Conservation (phyloP, 2,113 vertebrate species). For the Laticauda laticaudata region DNA sequence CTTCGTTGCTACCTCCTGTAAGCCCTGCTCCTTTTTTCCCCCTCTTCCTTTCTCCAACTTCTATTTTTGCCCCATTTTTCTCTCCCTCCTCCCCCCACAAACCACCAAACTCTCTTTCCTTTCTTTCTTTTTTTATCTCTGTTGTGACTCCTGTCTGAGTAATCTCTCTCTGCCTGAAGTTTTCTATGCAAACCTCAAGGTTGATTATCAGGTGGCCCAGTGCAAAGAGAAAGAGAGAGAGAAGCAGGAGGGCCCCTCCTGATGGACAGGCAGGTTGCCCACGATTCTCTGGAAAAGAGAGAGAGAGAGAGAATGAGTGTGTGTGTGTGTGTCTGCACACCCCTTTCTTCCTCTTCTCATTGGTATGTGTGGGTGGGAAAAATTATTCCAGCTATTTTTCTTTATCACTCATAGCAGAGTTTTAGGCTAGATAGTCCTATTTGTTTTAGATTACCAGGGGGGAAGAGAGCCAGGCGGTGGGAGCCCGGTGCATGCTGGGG, state of each 20-base stretch:
- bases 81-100: neutral
- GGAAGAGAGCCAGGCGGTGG: neutral
- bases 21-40: neutral
- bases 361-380: conserved; percentile 73
- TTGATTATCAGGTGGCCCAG: conserved; percentile 70
- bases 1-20: conserved; percentile 33
- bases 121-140: conserved; percentile 52
- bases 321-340: neutral
- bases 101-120: neutral
- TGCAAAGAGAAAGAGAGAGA: conserved; percentile 14
- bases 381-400: conserved; percentile 70
- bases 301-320: neutral
- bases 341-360: conserved; percentile 38
- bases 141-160: conserved; percentile 57
- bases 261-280: conserved; percentile 51
- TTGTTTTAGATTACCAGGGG: conserved; percentile 58
- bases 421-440: conserved; percentile 44
- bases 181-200: conserved; percentile 72
- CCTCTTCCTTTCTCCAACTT: neutral
- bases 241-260: conserved; percentile 56
- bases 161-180: conserved; percentile 67
- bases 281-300: conserved; percentile 47
- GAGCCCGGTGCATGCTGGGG: neutral
- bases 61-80: conserved; percentile 1
- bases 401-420: conserved; percentile 60